Percentiles rank a stretch among this genome's conserved stretches.
These are phyloP conservation scores for Clarias laeviceps DNA, from an alignment of 2,797 vertebrate genomes.

Conservation along the genomic window DNA sequence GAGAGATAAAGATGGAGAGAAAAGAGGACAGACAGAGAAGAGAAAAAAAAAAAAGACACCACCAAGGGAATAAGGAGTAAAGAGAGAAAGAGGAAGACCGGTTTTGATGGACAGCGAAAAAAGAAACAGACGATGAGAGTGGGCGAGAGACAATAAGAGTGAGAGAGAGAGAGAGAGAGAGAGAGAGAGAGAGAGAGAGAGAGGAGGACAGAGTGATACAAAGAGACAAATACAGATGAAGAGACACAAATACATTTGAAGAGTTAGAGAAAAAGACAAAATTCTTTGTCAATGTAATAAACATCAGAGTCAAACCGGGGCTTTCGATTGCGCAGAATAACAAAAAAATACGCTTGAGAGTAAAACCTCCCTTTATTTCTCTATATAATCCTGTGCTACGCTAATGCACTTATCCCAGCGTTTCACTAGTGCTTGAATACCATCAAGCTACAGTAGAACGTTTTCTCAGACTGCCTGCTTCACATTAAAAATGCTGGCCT, in stretches of 20 bases:
- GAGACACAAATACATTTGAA: neutral
- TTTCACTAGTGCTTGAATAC: too few species aligned
- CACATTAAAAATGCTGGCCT: too few species aligned
- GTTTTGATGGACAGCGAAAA: neutral
- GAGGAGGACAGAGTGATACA: neutral
- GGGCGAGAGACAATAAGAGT: neutral
- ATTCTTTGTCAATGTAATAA: neutral
- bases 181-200: neutral
- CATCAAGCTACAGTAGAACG: too few species aligned
- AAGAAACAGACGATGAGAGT: neutral
- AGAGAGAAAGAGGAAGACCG: neutral
- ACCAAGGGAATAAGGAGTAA: neutral
- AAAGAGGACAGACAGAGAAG: neutral
- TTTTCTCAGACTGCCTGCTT: too few species aligned
- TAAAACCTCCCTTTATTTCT: too few species aligned
- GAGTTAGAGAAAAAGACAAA: neutral
- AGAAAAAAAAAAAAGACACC: neutral
- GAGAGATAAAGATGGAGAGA: neutral
- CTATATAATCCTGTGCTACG: too few species aligned
- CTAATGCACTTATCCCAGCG: too few species aligned
- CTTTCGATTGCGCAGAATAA: too few species aligned
- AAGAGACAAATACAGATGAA: neutral
- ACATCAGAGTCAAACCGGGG: neutral
- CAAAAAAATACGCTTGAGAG: too few species aligned
- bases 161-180: neutral